Percentiles rank a stretch among this genome's conserved stretches.
phyloP scores from a whole-genome alignment of 2,888 invertebrate species.

The Ephialtes manifestator region DNA sequence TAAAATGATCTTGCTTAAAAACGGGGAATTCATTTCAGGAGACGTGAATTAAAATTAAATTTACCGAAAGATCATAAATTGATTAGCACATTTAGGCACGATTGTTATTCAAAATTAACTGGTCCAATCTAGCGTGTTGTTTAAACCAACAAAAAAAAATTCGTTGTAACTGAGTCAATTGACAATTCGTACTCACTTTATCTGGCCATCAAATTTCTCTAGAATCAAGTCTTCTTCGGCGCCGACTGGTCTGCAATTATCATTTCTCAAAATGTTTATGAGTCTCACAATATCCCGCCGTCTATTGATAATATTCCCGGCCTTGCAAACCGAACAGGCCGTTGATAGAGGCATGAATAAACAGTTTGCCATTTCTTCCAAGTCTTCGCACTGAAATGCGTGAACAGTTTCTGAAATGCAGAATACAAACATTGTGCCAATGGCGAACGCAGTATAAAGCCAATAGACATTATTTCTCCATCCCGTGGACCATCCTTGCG shows the following conservation, averaged over 20 bases:
- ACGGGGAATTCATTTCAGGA: too few species aligned
- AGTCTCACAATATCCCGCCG: constrained; percentile 3
- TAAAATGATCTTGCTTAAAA: too few species aligned
- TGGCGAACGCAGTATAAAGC: background rate
- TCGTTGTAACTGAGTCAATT: too few species aligned
- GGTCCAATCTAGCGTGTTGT: too few species aligned
- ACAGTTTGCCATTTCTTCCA: background rate
- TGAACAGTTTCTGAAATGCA: constrained; percentile 8
- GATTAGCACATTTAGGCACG: too few species aligned
- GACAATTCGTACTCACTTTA: background rate
- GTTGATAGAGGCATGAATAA: background rate
- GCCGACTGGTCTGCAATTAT: background rate
- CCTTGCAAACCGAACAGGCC: background rate
- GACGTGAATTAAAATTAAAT: too few species aligned
- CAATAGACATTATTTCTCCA: background rate
- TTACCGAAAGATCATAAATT: too few species aligned
- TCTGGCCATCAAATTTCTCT: background rate
- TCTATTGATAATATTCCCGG: background rate
- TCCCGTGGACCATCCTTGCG: background rate
- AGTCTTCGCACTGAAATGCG: background rate
- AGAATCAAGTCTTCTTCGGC: background rate
- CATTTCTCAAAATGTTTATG: background rate
- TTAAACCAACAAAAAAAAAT: too few species aligned
- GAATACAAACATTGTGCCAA: background rate
- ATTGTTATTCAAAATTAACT: too few species aligned